A percentile compares a stretch with the other conserved stretches of the same genome.
These are phyloP conservation scores for Xenopus laevis DNA, from an alignment of 2,113 vertebrate genomes.

Conservation along the genomic window DNA sequence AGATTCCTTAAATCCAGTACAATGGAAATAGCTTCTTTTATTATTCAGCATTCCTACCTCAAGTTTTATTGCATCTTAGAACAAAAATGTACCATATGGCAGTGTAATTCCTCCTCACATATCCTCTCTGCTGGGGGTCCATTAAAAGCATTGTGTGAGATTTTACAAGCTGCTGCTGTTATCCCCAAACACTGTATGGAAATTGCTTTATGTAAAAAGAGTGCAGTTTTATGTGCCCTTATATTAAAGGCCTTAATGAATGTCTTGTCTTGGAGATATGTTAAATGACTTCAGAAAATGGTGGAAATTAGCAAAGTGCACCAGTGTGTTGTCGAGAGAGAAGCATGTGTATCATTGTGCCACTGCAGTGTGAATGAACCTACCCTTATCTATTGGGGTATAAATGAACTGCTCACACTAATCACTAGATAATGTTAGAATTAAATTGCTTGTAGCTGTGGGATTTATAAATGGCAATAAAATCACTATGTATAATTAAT, in stretches of 20 bases:
- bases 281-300: neutral
- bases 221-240: neutral
- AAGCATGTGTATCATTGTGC: neutral
- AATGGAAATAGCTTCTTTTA: neutral
- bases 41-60: too few relatives aligned
- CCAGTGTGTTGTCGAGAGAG: conserved; percentile 10
- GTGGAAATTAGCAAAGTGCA: conserved; percentile 13
- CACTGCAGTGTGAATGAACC: conserved; percentile 20
- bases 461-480: conserved; percentile 39
- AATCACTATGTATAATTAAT: conserved; percentile 37
- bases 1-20: too few relatives aligned
- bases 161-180: conserved; percentile 20
- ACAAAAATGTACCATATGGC: conserved; percentile 20
- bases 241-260: conserved; percentile 10
- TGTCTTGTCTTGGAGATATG: neutral
- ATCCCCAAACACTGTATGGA: conserved; percentile 15
- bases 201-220: neutral
- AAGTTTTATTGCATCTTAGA: conserved; percentile 11
- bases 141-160: conserved; percentile 29
- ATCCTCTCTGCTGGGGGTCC: conserved; percentile 23
- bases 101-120: conserved; percentile 12
- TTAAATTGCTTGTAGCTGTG: conserved; percentile 33
- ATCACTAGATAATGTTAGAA: conserved; percentile 33
- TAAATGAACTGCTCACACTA: conserved; percentile 31
- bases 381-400: conserved; percentile 27